Conservation (phyloP, 2,888 invertebrate species). For the Prosapia bicincta region DNA sequence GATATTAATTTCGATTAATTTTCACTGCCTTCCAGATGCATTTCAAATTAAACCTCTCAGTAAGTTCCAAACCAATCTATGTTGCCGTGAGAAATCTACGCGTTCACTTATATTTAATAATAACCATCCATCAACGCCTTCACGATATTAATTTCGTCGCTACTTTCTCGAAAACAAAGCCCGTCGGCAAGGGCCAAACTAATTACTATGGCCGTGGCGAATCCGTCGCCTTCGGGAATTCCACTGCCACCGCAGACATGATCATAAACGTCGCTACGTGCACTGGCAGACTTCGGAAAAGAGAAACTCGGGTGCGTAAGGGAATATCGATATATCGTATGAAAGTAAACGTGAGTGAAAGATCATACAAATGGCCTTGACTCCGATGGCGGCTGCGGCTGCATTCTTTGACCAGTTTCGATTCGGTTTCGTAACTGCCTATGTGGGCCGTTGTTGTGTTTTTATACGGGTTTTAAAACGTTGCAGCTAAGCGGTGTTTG, state of each 20-base stretch:
- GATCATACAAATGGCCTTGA: not conserved
- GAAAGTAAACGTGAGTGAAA: not conserved
- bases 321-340: not conserved
- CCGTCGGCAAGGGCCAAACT: not conserved
- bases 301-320: not conserved
- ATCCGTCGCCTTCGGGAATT: not conserved
- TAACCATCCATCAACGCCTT: no score
- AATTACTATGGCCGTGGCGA: not conserved
- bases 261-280: not conserved
- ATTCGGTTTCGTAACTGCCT: not conserved
- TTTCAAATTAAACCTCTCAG: no score
- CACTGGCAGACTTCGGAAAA: not conserved
- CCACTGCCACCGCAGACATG: not conserved
- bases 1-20: no score
- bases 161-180: no score
- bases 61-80: no score
- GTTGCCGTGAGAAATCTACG: no score
- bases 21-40: no score
- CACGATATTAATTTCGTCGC: no score
- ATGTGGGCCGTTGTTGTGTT: no score
- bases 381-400: not conserved
- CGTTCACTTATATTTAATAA: no score
- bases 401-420: not conserved
- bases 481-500: no score
- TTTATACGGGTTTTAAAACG: no score